Evolutionary conservation across 2,888 invertebrate genomes (phyloP), one percentile per base, ranked within the genome.

Genomic region (Anoplius nigerrimus): DNA sequence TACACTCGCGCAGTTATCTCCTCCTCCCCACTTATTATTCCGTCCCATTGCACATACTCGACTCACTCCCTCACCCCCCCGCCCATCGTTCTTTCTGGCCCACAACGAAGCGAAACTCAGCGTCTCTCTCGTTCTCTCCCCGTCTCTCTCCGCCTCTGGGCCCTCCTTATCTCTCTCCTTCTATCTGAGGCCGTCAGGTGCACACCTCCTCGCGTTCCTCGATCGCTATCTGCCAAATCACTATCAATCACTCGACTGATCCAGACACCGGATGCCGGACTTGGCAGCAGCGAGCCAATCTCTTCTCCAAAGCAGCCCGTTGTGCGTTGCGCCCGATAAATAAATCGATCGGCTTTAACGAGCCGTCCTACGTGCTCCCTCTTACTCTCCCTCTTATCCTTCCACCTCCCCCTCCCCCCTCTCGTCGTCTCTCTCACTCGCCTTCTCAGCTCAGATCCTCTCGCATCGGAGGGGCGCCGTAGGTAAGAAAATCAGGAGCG

Each of bases 201-300:
- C 75, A 77, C 64, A 57, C 67, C 75, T 77, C 72, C 53, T 55
- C 68, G 71, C 74, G 77, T 72, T 71, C 78, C 72, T 74, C 79
- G 82, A 86, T 84, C 79, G 80, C 73, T 86, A 84, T 86, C 86
- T 82, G 81, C 82, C 83, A 83, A 86, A 85, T 86, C 82, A 82
- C 83, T 86, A 86, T 86, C 83, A 83, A 86, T 86, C 86, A 86
- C 80, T 70, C 69, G 70, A 73, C 69, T 74, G 73, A 76, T 76
- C 66, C 77, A 75, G 76, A 78, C 81, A 76, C 76, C 78, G 78
- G 81, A 81, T 80, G 78, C 78, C 70, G 69, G 59, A 64, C 69
- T 74, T 63, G 62, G 66, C 74, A 67, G 66, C 69, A 71, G 69
- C 67, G 72, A 79, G 74, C 78, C 80, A 79, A 80, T 80, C 75